Evolutionary conservation across 2,888 invertebrate genomes (phyloP).

Genomic region (Meta bourneti): DNA sequence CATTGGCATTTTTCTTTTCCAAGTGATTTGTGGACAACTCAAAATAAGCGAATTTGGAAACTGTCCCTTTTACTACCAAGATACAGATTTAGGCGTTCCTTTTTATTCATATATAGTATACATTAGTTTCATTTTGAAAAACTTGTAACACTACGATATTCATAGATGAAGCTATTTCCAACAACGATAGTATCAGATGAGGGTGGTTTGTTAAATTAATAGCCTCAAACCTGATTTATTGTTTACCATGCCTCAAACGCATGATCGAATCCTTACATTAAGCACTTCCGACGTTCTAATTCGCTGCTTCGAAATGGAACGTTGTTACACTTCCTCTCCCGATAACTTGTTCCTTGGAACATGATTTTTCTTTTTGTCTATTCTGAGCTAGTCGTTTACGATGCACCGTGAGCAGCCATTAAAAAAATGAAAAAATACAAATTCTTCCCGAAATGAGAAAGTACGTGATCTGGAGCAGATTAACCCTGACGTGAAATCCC

Average conservation of each 20-base stretch:
- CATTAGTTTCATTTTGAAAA: too few relatives aligned
- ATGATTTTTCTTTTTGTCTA: not conserved
- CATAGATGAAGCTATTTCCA: too few relatives aligned
- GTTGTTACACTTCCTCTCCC: conserved; percentile 48
- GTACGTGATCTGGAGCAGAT: not conserved
- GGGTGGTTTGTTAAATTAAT: conserved; percentile 2
- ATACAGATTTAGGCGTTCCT: too few relatives aligned
- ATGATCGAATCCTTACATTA: conserved; percentile 10
- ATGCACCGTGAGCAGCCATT: not conserved
- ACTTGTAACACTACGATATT: too few relatives aligned
- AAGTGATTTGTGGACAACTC: too few relatives aligned
- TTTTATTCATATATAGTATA: too few relatives aligned
- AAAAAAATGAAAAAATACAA: not conserved
- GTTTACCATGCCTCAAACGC: conserved; percentile 9
- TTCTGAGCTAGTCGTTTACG: conserved; percentile 21
- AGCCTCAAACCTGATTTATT: conserved; percentile 17
- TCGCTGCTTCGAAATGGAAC: conserved; percentile 46
- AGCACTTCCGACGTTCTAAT: conserved; percentile 37
- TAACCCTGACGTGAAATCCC: not conserved
- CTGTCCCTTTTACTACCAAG: too few relatives aligned
- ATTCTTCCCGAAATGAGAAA: not conserved
- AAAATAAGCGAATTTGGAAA: too few relatives aligned
- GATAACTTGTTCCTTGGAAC: conserved; percentile 23
- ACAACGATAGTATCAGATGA: not conserved
- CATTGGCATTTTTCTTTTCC: too few relatives aligned